phyloP scores from a whole-genome alignment of 2,797 vertebrate species.

The Hylomyscus alleni region DNA sequence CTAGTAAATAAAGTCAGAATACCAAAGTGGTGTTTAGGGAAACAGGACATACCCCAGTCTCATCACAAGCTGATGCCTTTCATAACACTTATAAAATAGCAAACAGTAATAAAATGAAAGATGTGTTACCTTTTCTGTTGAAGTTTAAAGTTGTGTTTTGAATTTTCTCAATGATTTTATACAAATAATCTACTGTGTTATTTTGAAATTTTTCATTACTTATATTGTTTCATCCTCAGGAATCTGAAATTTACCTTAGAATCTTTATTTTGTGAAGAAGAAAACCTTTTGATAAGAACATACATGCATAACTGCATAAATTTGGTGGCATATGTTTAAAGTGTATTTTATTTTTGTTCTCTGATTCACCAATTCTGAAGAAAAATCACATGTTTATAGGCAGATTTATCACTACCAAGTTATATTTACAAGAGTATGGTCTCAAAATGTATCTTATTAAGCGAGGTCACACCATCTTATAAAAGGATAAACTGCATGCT shows the following conservation, averaged over 20 bases:
- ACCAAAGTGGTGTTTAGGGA: not conserved
- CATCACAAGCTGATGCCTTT: not conserved
- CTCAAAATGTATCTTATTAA: not conserved
- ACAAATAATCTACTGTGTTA: not conserved
- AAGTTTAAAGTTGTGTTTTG: not conserved
- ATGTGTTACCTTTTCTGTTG: not conserved
- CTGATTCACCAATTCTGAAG: not conserved
- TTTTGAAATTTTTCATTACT: not conserved
- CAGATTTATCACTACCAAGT: not conserved
- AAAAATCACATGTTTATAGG: not conserved
- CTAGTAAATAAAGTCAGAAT: not conserved
- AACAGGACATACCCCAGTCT: not conserved
- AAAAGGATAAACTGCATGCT: not conserved
- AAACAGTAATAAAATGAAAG: not conserved
- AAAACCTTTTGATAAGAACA: conserved; percentile 10
- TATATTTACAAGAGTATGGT: not conserved
- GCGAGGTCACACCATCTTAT: not conserved
- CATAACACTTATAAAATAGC: not conserved
- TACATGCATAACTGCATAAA: not conserved
- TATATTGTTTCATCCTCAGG: not conserved
- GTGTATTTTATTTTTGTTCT: not conserved
- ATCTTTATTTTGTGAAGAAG: not conserved
- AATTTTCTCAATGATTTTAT: not conserved
- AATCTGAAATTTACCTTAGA: not conserved
- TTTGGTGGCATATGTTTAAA: not conserved